Conservation (phyloP, 1,140 invertebrate genomes). For the Micrasema minimum region DNA sequence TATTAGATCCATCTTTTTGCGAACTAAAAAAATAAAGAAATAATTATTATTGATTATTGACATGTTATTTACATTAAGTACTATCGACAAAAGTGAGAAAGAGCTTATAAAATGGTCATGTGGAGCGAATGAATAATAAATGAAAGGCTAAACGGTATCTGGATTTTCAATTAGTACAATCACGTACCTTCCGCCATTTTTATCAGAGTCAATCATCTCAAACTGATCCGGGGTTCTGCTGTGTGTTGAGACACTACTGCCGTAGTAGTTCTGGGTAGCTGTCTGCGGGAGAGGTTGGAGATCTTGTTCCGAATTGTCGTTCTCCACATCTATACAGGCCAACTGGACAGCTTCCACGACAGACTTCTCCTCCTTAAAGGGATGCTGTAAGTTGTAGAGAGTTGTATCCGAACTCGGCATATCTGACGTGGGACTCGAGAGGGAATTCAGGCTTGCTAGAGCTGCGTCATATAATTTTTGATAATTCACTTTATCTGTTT, state of each 20-base stretch:
- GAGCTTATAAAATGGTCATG: too few relatives aligned
- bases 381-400: conserved; percentile 43
- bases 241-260: conserved; percentile 63
- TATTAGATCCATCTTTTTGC: conserved; percentile 60
- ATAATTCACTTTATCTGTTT: conserved; percentile 69
- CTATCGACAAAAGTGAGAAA: too few relatives aligned
- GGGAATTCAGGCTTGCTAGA: conserved; percentile 63
- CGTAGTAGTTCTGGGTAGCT: conserved; percentile 64
- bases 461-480: conserved; percentile 67
- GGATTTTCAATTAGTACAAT: too few relatives aligned
- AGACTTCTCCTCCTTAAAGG: conserved; percentile 52
- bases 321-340: conserved; percentile 28
- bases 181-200: conserved; percentile 61
- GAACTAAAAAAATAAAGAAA: conserved; percentile 37
- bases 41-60: neutral
- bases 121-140: too few relatives aligned
- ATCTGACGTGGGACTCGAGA: conserved; percentile 63
- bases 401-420: conserved; percentile 52
- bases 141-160: too few relatives aligned
- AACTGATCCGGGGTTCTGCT: conserved; percentile 66
- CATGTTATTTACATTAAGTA: too few relatives aligned
- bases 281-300: conserved; percentile 60
- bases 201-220: conserved; percentile 66
- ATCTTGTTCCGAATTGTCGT: conserved; percentile 46
- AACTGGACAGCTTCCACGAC: conserved; percentile 57